Base-by-base conservation (phyloP, 1,140 invertebrate genomes). In the Macrocentrus cingulum region DNA sequence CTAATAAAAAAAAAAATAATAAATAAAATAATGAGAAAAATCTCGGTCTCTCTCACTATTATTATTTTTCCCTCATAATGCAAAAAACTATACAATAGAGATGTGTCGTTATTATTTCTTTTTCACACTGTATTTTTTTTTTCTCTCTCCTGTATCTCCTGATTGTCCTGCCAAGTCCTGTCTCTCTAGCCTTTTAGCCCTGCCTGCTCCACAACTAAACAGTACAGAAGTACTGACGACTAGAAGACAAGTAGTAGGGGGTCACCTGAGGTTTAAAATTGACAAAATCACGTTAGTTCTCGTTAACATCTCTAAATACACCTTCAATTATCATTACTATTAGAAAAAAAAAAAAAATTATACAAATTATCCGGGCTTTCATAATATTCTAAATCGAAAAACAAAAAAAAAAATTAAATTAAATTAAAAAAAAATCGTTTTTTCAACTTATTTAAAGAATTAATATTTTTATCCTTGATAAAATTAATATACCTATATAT, bases 181-280 rank as follows among this genome's bases (percentile, higher is more conserved):
- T 63, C 69, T 66, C 61, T 67, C 66, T 73, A 72, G 71, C 60
- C 75, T 71, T 66, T 69, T 71, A 71, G 68, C 71, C 67, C 67
- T 69, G 64, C 72, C 77, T 79, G 77, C 77, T 77, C 74, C 76
- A 67, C 73, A 67, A 76, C 75, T 76, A 78, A 77, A 77, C 70
- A 75, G 75, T 75, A 80, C 74, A 69, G 65, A 66, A 69, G 75
- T 80, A 78, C 74, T 77, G 76, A 64, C 66, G 73, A 77, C 73
- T 79, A 79, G 76, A 77, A 76, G 77, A 78, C 77, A 78, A 80
- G 75, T 75, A 75, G 77, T 76, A 77, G 74, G 74, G 65, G 60
- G 68, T 79, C 76, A 80, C 77, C 77, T 80, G 75, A 77, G 77
- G 76, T 80, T 79, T 56, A 79, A 80, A 79, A 79, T 67, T 80